Base-by-base conservation (phyloP, 2,888 invertebrate species). In the Drosophila planitibia region DNA sequence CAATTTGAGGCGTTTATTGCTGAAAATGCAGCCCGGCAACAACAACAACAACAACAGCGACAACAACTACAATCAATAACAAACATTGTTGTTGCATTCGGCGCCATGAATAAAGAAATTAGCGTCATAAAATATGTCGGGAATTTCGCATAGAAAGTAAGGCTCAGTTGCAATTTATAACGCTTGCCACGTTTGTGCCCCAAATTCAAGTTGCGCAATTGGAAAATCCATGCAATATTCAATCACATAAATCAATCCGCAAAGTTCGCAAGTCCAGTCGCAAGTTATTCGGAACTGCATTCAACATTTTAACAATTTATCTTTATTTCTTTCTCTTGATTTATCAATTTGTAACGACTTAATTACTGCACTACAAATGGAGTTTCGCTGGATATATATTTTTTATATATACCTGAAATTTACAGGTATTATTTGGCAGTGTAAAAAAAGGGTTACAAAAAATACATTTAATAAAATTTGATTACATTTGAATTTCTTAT, bases 51-150 rank as follows among this genome's bases (percentile, higher is more conserved):
- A 30, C 55, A 49, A 39, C 68, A 30, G 2, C 10, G 19, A 10
- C 37, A 52, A 49, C 61, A 54, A 41, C 58, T 39, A 22, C 58
- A 55, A 37, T 35, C 61, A 60, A 33, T 55, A 44, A 39, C 62
- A 47, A 47, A 41, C 41, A 22, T 47, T 47, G 32, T 52, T 52
- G 66, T 16, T 25, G 19, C 25, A 35, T 37, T 49, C 69, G 79
- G 69, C 82, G 78, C 74, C 86, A 83, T 85, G 89, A 84, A 85
- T 85, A 85, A 87, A 89, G 87, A 89, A 89, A 85, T 85, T 85
- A 89, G 80, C 78, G 69, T 79, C 79, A 83, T 79, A 60, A 76
- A 79, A 62, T 79, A 80, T 80, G 71, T 61, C 28, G 53, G 70
- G 78, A 75, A 81, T 81, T 81, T 71, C 79, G 62, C 70, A 66